Evolutionary conservation across 2,888 invertebrate genomes (phyloP), one percentile per base, ranked within the genome.

Genomic region (Cephus sareptanus): DNA sequence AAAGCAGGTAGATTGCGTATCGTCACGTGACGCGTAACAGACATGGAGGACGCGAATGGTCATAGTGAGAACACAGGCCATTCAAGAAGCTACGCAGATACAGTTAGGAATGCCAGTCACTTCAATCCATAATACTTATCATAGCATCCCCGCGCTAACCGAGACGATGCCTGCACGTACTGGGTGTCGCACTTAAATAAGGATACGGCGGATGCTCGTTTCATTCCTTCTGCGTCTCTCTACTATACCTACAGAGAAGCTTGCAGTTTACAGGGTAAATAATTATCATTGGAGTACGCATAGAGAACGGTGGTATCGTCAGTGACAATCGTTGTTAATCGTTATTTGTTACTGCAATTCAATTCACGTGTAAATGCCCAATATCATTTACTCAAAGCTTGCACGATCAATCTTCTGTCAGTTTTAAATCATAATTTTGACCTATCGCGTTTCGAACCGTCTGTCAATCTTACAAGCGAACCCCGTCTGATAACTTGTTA

Each of bases 71-170:
- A 81, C 79, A 80, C 79, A 79, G 79, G 82, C 79, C 82, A 85
- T 83, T 83, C 81, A 85, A 84, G 82, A 86, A 82, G 81, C 81
- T 75, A 81, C 79, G 79, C 80, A 80, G 79, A 79, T 86, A 86
- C 86, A 85, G 85, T 86, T 85, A 86, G 86, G 83, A 87, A 87
- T 87, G 82, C 82, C 83, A 85, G 82, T 85, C 81, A 82, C 81
- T 81, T 83, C 80, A 76, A 81, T 77, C 76, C 74, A 75, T 37
- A 77, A 79, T 79, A 69, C 78, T 33, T 33, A 70, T 30, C 33
- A 2, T 70, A 70, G 70, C 1, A 70, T 70, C 70, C 70, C 15
- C 70, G 74, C 37, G 71, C 73, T 34, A 78, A 69, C 34, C 15
- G 30, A 12, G 33, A 15, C 71, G 40, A 70, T 68, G 71, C 75